These are phyloP conservation scores for Dorcus parallelipipedus DNA, from an alignment of 2,888 invertebrate species.

Conservation along the genomic window DNA sequence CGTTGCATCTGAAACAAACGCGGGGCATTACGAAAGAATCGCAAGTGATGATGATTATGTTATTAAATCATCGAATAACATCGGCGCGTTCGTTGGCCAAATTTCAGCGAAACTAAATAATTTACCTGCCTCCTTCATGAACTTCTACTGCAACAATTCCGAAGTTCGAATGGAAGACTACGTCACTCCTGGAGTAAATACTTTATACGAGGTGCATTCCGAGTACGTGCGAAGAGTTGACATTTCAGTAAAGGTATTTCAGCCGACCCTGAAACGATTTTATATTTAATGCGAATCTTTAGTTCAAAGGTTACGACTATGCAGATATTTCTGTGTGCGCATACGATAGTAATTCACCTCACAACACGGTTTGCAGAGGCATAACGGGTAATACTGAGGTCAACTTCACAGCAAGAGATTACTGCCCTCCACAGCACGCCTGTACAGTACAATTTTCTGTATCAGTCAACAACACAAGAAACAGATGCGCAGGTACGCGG, in stretches of 20 bases:
- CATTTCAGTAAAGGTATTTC: conserved; percentile 34
- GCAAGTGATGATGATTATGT: conserved; percentile 53
- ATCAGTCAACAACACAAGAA: conserved; percentile 51
- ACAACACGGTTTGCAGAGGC: conserved; percentile 50
- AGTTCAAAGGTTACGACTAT: conserved; percentile 44
- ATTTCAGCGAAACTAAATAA: conserved; percentile 35
- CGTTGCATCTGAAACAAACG: conserved; percentile 45
- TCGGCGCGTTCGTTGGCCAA: conserved; percentile 31
- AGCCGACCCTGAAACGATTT: not conserved
- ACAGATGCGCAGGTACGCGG: conserved; percentile 59
- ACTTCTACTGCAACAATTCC: conserved; percentile 38
- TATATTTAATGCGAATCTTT: conserved; percentile 19
- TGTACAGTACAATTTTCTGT: conserved; percentile 52
- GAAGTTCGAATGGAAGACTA: conserved; percentile 58
- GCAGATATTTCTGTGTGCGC: conserved; percentile 41
- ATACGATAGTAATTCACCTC: conserved; percentile 27
- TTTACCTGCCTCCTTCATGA: conserved; percentile 39
- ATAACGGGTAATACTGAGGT: conserved; percentile 49
- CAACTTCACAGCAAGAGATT: conserved; percentile 53
- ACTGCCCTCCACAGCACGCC: conserved; percentile 48
- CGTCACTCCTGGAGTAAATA: conserved; percentile 49
- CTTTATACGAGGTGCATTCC: conserved; percentile 48
- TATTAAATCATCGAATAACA: conserved; percentile 37
- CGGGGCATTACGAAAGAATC: conserved; percentile 50
- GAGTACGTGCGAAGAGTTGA: conserved; percentile 33